These are phyloP conservation scores for Xenopus laevis DNA, from an alignment of 2,113 vertebrate genomes.

Conservation along the genomic window DNA sequence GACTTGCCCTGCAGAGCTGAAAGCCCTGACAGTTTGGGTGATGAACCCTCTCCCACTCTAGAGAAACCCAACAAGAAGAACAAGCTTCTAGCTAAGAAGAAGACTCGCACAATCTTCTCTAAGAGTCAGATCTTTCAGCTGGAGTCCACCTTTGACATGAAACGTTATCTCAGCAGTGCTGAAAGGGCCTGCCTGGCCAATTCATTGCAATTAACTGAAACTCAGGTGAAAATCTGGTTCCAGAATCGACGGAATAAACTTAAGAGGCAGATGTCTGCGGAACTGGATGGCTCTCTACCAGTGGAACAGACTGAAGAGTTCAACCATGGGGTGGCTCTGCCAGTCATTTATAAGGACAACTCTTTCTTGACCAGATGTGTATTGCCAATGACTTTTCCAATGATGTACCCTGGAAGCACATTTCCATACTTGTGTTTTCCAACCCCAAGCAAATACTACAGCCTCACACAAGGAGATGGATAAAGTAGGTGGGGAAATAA, in stretches of 20 bases:
- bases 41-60: slow-evolving; percentile 45
- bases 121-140: slow-evolving; percentile 84
- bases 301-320: slow-evolving; percentile 59
- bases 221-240: slow-evolving; percentile 80
- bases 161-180: slow-evolving; percentile 80
- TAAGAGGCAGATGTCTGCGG: slow-evolving; percentile 77
- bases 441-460: slow-evolving; percentile 75
- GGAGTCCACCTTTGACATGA: slow-evolving; percentile 84
- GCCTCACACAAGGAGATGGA: slow-evolving; percentile 75
- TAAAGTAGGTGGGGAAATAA: slow-evolving; percentile 50
- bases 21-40: slow-evolving; percentile 64
- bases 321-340: slow-evolving; percentile 65
- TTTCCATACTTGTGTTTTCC: slow-evolving; percentile 80
- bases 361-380: slow-evolving; percentile 71
- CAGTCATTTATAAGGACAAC: slow-evolving; percentile 74
- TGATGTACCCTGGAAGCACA: slow-evolving; percentile 72
- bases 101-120: slow-evolving; percentile 82
- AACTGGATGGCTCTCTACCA: slow-evolving; percentile 64
- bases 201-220: slow-evolving; percentile 75
- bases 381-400: slow-evolving; percentile 75
- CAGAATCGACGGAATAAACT: slow-evolving; percentile 80
- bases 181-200: slow-evolving; percentile 75
- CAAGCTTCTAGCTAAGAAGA: slow-evolving; percentile 72
- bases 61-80: slow-evolving; percentile 61
- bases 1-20: slow-evolving; percentile 57